Conservation (phyloP, 2,113 vertebrate species). For the Anolis carolinensis region DNA sequence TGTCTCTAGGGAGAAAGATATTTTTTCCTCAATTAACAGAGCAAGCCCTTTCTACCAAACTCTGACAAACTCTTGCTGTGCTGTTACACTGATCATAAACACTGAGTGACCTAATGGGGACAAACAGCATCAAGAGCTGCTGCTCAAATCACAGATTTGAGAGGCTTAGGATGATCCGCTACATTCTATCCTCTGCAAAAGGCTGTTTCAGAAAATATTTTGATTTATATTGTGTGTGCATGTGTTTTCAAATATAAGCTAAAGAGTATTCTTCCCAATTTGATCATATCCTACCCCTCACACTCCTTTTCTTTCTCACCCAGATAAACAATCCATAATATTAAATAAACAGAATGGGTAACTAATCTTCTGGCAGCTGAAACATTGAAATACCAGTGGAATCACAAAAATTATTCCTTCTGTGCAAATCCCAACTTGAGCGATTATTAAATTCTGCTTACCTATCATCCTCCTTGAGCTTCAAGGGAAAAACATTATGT, state of each 20-base stretch:
- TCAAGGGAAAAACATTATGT: constrained; percentile 18
- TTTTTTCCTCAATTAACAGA: neutral
- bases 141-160: neutral
- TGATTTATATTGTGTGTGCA: neutral
- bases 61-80: neutral
- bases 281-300: neutral
- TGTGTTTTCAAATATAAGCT: constrained; percentile 5
- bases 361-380: neutral
- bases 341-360: constrained; percentile 17
- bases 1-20: neutral
- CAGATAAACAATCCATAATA: neutral
- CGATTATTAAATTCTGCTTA: constrained; percentile 47
- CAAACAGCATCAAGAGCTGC: neutral
- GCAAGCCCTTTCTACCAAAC: neutral
- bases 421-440: constrained; percentile 41
- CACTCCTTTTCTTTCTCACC: neutral
- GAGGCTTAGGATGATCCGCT: constrained; percentile 13
- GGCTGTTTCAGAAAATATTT: neutral
- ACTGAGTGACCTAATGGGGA: neutral
- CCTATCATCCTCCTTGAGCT: constrained; percentile 41
- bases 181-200: constrained; percentile 11
- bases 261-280: neutral
- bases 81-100: neutral
- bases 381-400: constrained; percentile 27
- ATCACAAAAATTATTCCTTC: constrained; percentile 23